phyloP scores from a whole-genome alignment of 1,140 invertebrate genomes.

The Manduca sexta region DNA sequence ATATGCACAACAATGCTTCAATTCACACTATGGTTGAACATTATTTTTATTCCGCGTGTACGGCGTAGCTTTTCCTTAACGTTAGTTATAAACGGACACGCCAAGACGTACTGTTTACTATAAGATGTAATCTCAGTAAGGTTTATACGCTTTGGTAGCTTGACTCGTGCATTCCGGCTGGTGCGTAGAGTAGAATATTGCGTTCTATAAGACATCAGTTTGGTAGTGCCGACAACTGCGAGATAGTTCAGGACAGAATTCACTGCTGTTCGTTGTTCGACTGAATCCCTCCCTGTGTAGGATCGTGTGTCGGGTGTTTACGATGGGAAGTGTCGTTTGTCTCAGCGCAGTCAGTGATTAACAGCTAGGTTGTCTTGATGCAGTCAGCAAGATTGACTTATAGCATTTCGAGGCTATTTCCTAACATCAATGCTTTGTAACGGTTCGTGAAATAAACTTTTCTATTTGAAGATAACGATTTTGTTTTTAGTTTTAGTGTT shows the following conservation, averaged over 20 bases:
- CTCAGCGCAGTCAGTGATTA: slow-evolving; percentile 6
- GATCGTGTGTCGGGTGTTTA: no score
- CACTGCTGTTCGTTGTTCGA: background rate
- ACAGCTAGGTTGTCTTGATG: slow-evolving; percentile 45
- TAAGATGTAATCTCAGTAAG: slow-evolving; percentile 62
- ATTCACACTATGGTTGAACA: no score
- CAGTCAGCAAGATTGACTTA: slow-evolving; percentile 39
- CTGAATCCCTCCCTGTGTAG: no score
- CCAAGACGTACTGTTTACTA: slow-evolving; percentile 39
- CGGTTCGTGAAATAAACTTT: background rate
- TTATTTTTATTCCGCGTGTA: no score
- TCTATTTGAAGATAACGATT: slow-evolving; percentile 1
- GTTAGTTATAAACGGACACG: slow-evolving; percentile 6
- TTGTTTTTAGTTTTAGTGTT: background rate
- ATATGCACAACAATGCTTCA: no score
- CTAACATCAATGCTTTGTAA: background rate
- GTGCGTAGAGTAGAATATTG: slow-evolving; percentile 31
- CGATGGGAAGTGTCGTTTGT: no score
- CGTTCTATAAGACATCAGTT: background rate
- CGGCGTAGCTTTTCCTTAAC: no score
- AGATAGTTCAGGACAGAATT: background rate
- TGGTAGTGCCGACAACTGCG: background rate
- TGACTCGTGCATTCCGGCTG: slow-evolving; percentile 67
- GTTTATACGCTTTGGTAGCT: slow-evolving; percentile 62
- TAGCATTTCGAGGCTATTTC: slow-evolving; percentile 23